phyloP scores from a whole-genome alignment of 1,140 invertebrate species.

The Solen grandis region DNA sequence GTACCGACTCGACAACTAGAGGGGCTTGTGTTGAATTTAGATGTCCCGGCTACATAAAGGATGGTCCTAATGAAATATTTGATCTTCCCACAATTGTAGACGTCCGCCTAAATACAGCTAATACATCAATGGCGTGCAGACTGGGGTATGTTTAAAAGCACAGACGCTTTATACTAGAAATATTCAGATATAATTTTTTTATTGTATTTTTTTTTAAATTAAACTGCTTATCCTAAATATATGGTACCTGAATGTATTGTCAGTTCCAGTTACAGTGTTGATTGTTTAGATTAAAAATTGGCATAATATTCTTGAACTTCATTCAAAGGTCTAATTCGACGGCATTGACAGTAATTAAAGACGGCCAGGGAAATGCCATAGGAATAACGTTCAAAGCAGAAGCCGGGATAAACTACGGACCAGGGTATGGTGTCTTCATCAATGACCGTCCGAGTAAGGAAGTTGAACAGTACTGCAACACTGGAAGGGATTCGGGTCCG shows the following conservation, averaged over 20 bases:
- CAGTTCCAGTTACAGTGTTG: background rate
- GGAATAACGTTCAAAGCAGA: background rate
- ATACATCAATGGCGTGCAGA: background rate
- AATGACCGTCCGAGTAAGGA: background rate
- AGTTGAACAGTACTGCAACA: background rate
- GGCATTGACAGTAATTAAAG: background rate
- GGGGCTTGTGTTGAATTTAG: conserved; percentile 13
- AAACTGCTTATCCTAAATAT: background rate
- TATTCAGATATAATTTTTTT: too few relatives aligned
- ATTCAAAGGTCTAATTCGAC: background rate
- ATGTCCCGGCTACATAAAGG: background rate
- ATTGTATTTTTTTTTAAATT: too few relatives aligned
- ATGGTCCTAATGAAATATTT: background rate
- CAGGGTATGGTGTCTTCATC: background rate
- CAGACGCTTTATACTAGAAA: too few relatives aligned
- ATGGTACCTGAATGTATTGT: background rate
- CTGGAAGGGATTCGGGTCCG: background rate
- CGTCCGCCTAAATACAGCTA: background rate
- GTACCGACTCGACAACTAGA: background rate
- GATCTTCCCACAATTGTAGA: background rate
- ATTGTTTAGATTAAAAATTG: background rate
- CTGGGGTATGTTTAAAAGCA: background rate
- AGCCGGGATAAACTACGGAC: background rate
- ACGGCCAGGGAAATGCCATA: background rate
- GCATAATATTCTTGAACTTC: background rate